Evolutionary conservation across 2,888 invertebrate species (phyloP).

Genomic region (Drosophila crucigera): DNA sequence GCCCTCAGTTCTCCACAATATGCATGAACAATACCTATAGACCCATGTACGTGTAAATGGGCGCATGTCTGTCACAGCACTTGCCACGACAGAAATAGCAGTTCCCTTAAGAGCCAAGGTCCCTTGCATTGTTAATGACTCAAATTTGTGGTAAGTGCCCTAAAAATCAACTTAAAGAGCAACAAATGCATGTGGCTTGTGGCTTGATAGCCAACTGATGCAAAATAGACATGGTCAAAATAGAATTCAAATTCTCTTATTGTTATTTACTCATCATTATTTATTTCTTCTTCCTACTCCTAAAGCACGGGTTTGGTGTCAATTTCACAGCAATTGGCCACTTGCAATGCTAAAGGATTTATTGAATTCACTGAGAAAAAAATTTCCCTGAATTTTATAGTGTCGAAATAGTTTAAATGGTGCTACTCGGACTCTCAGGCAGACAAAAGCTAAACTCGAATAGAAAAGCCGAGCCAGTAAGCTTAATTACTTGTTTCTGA

Average conservation of each 20-base stretch:
- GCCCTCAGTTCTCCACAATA: background rate
- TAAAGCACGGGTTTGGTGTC: background rate
- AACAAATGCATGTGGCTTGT: slow-evolving; percentile 14
- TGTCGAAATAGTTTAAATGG: background rate
- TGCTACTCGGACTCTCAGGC: background rate
- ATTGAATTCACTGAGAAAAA: background rate
- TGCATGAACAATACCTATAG: background rate
- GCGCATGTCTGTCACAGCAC: slow-evolving; percentile 4
- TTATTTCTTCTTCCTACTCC: background rate
- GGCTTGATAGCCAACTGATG: slow-evolving; percentile 4
- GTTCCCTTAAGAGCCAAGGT: slow-evolving; percentile 46
- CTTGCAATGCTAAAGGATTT: background rate
- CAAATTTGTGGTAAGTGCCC: slow-evolving; percentile 61
- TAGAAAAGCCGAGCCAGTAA: background rate
- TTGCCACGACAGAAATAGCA: slow-evolving; percentile 20
- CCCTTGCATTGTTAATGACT: slow-evolving; percentile 66
- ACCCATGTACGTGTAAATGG: background rate
- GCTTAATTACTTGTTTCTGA: too few species aligned
- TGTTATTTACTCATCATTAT: background rate
- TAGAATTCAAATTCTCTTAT: background rate
- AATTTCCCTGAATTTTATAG: background rate
- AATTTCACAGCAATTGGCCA: background rate
- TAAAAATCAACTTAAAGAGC: slow-evolving; percentile 23
- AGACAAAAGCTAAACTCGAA: background rate
- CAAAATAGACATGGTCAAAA: background rate